Base-by-base conservation (phyloP, 2,113 vertebrate species). In the Silurus asotus region DNA sequence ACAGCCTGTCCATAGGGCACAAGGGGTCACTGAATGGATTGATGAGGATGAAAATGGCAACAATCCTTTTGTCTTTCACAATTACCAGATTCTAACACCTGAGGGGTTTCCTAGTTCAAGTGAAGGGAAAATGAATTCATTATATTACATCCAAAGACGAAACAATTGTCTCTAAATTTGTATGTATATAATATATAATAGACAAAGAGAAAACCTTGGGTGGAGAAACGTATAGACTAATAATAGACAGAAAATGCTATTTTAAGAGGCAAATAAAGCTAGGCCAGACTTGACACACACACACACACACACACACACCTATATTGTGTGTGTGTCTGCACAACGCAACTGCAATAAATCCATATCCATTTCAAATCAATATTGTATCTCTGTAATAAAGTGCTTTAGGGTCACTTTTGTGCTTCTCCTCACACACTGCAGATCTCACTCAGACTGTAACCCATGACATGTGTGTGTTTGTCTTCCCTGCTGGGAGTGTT, bases 401-500 rank as follows among this genome's bases (percentile, higher is more conserved):
- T 37, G 61, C 28, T 51, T 67, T 28, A 51, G 8, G 37, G 49
- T 82, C 75, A 51, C 37, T 51, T 86, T 70, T 25, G 20, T 53
- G 48, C 53, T 13, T 14, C 37, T 49, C 7, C 59, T 53, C 62
- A 48, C 28, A 55, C 56, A 15, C 51, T 58, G 51, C 62, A 7
- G 75, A 69, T 79, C 28, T 74, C 78, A 13, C 37, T 72, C 55
- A 62, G 23, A 70, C 15, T 49, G 23, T 49, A 84, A 75, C 70
- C 69, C 69, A 28, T 59, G 83, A 25, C 67, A 49, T 74, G 79
- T 55, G 17, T 74, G 53, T 49, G 64, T 62, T 81, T 20, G 67
- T 14, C 10, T 8, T 74, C 85, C 78, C 7, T n/a, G 85, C 48
- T 86, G 84, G 53, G 49, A 59, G 77, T 70, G 84, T 72, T 81